phyloP scores from a whole-genome alignment of 2,113 vertebrate species.

The Octodon degus region DNA sequence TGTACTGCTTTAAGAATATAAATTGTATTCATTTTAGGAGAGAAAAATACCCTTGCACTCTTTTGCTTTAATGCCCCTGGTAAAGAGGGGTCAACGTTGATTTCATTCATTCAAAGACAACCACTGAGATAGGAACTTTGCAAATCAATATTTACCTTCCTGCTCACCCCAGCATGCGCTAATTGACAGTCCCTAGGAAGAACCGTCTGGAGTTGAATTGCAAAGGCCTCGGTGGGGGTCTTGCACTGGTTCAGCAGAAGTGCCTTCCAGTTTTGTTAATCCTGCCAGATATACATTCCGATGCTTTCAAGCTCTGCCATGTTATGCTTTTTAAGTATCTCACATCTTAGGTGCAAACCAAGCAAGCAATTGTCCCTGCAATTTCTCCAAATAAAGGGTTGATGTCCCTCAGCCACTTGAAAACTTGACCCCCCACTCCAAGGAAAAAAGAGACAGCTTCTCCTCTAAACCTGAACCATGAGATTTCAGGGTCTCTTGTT shows the following conservation, averaged over 20 bases:
- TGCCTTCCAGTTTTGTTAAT: neutral
- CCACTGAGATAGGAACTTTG: neutral
- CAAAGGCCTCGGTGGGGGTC: neutral
- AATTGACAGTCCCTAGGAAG: neutral
- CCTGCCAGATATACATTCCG: neutral
- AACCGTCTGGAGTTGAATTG: conserved; percentile 14
- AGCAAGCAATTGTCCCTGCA: conserved; percentile 32
- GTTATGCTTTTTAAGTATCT: conserved; percentile 5
- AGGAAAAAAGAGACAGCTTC: conserved; percentile 46
- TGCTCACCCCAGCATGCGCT: neutral
- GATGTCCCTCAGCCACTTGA: neutral
- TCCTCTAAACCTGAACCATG: conserved; percentile 12
- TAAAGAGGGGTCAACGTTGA: conserved; percentile 7
- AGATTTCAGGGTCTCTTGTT: neutral
- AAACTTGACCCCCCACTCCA: too few species aligned
- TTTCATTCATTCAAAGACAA: conserved; percentile 33
- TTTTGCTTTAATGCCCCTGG: neutral
- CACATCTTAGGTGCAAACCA: conserved; percentile 54
- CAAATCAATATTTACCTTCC: conserved; percentile 43
- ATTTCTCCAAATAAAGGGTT: neutral
- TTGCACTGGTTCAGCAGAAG: neutral
- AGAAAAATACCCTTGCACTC: neutral
- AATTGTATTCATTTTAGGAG: neutral
- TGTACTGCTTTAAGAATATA: neutral
- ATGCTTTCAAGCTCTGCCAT: conserved; percentile 35